These are phyloP conservation scores for Myxocyprinus asiaticus DNA, from an alignment of 2,113 vertebrate genomes.

Conservation along the genomic window DNA sequence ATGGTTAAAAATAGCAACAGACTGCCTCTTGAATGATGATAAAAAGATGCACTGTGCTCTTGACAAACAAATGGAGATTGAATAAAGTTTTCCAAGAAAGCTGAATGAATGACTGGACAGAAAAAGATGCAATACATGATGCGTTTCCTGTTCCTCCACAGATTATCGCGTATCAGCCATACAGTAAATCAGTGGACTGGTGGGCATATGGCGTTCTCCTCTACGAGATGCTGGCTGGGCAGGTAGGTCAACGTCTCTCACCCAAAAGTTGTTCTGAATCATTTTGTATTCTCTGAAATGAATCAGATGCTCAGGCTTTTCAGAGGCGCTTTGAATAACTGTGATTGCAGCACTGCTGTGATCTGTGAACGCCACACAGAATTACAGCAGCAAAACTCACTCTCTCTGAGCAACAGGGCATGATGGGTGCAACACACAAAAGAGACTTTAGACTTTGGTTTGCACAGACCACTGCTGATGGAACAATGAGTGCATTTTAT, in stretches of 20 bases:
- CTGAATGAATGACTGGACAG: background rate
- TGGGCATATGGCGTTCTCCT: constrained; percentile 96
- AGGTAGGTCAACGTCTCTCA: constrained; percentile 73
- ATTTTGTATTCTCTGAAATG: background rate
- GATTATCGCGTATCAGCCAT: constrained; percentile 98
- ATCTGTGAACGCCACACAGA: background rate
- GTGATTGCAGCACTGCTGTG: constrained; percentile 13
- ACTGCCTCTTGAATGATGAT: background rate
- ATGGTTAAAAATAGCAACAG: constrained; percentile 21
- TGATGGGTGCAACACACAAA: background rate
- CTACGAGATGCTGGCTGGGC: constrained; percentile 96
- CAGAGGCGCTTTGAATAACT: background rate
- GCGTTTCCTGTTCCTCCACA: constrained; percentile 55
- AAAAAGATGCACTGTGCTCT: background rate
- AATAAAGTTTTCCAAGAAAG: background rate
- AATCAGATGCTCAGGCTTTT: background rate
- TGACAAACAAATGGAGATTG: constrained; percentile 11
- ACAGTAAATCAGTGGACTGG: constrained; percentile 96
- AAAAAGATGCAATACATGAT: too few relatives aligned
- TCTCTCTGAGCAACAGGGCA: constrained; percentile 4
- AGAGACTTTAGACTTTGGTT: background rate
- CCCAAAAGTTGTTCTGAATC: background rate
- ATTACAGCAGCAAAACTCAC: background rate
- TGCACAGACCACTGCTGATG: background rate
- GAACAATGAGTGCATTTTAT: background rate